Evolutionary conservation across 2,113 vertebrate genomes (phyloP), one percentile per base, ranked within the genome.

Genomic region (Colaptes auratus): DNA sequence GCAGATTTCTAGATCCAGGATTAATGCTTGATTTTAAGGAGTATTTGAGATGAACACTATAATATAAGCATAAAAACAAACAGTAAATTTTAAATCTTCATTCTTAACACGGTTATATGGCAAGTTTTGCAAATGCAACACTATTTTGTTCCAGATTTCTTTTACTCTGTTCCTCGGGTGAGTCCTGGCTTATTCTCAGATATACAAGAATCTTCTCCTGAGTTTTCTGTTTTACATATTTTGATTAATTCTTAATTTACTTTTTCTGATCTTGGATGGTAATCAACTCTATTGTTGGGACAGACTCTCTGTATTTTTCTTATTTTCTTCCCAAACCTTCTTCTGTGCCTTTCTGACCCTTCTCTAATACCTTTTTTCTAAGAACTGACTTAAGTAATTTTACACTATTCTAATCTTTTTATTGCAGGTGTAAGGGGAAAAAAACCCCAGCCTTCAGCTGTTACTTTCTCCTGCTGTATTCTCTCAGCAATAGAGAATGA

Each of bases 371-470:
- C 8, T 5, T 79, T 5, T 74, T 84, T 48, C 71, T 82, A 79
- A 69, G 28, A 65, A 27, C 15, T 61, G 64, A 53, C 6, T 88
- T 56, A 72, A 65, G 21, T 72, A 76, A 76, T 80, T 93, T 85
- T 82, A 59, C 35, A 77, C 76, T 86, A 86, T 90, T 90, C 55
- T 90, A 30, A 83, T 28, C 52, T 80, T 27, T 90, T 86, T 70
- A 63, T 24, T 77, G 30, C 20, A 50, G 18, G 12, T 30, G 46
- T n/a, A 70, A 91, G 58, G 25, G 7, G 35, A 86, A 88, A 80
- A 93, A 93, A 82, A 88, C 75, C 81, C 3, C 4, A 94, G n/a
- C 55, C 44, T 80, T 92, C 60, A 80, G 39, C 50, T 92, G 71
- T 66, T 78, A 31, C 31, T 30, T 90, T 72, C 19, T 82, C 31